phyloP scores from a whole-genome alignment of 2,797 vertebrate species.

The Lepus townsendii region DNA sequence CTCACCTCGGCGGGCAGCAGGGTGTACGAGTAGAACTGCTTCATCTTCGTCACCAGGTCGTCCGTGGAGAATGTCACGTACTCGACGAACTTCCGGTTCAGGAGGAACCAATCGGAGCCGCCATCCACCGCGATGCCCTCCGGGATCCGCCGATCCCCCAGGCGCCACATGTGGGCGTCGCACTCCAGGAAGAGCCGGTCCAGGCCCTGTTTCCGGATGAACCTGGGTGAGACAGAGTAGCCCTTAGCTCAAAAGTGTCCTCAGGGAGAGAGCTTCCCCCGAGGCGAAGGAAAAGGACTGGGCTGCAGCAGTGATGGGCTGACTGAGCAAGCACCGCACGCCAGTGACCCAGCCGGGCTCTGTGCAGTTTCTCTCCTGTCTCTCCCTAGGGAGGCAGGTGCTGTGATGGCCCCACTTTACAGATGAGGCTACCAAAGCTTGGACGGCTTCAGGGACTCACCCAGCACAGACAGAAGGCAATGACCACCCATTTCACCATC shows the following conservation, averaged over 20 bases:
- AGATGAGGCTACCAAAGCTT: background rate
- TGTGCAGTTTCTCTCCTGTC: no score
- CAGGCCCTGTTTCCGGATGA: slow-evolving; percentile 98
- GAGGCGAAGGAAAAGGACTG: background rate
- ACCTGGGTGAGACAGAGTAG: slow-evolving; percentile 87
- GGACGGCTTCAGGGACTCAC: background rate
- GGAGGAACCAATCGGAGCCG: slow-evolving; percentile 98
- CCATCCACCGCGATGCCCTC: slow-evolving; percentile 97
- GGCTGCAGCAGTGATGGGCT: accelerated
- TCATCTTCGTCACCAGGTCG: slow-evolving; percentile 97
- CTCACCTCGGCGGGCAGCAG: slow-evolving; percentile 97
- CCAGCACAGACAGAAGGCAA: background rate
- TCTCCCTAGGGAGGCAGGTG: background rate
- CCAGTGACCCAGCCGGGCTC: background rate
- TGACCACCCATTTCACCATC: accelerated
- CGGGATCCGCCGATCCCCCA: slow-evolving; percentile 97
- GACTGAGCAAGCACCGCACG: background rate
- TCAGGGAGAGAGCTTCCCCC: background rate
- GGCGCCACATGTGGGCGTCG: slow-evolving; percentile 99
- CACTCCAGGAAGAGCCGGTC: slow-evolving; percentile 98
- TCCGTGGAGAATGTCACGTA: slow-evolving; percentile 97
- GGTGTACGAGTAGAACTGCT: slow-evolving; percentile 96
- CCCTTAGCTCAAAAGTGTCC: background rate
- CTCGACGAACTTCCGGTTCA: slow-evolving; percentile 97
- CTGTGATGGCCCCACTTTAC: background rate